phyloP scores from a whole-genome alignment of 2,888 invertebrate species.

The Ormyrus nitidulus region DNA sequence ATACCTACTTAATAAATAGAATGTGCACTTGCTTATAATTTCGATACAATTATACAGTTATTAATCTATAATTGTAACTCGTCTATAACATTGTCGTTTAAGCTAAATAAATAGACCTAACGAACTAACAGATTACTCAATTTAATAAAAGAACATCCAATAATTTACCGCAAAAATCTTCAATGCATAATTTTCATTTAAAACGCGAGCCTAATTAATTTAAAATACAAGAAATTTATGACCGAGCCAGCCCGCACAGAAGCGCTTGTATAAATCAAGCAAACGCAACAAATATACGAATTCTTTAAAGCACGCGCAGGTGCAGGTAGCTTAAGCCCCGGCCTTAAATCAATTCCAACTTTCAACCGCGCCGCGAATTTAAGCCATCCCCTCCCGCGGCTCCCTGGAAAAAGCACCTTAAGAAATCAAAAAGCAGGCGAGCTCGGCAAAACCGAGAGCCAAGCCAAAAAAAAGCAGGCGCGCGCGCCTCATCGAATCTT shows the following conservation, averaged over 20 bases:
- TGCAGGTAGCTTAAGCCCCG: conserved; percentile 10
- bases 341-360: conserved; percentile 21
- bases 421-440: not conserved
- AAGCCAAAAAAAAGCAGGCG: not conserved
- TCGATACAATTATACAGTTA: too few relatives aligned
- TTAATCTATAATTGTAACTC: too few relatives aligned
- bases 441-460: not conserved
- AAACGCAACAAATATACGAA: not conserved
- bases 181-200: not conserved
- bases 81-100: too few relatives aligned
- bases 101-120: too few relatives aligned
- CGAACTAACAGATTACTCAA: too few relatives aligned
- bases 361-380: not conserved
- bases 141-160: too few relatives aligned
- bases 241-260: too few relatives aligned
- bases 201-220: not conserved
- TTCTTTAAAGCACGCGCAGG: conserved; percentile 22
- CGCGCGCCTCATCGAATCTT: not conserved
- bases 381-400: not conserved
- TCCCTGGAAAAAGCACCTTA: not conserved
- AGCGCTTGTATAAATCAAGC: too few relatives aligned
- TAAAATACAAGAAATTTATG: too few relatives aligned
- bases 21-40: too few relatives aligned
- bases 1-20: too few relatives aligned
- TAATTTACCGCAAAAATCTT: too few relatives aligned